Evolutionary conservation across 2,888 invertebrate genomes (phyloP), one percentile per base, ranked within the genome.

Genomic region (Drosophila nr. medialis): DNA sequence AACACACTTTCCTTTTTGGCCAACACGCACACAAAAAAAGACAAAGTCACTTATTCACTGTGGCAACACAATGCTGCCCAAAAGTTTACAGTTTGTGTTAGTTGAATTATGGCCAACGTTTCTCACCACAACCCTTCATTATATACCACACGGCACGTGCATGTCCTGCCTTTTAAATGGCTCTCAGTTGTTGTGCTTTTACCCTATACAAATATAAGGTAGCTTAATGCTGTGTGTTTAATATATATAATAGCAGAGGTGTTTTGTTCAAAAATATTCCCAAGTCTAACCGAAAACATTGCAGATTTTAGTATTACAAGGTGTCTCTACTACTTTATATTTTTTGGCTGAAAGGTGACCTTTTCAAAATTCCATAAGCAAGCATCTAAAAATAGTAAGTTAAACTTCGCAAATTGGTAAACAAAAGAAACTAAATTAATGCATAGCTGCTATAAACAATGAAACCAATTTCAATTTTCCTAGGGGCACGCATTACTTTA

Each of bases 61-160:
- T 65, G 58, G 64, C 72, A 67, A 58, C 51, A 64, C 75, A 78
- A 78, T 70, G 76, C 68, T 69, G 77, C 58, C 29, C 29, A 62
- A 82, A 79, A 82, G 82, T 81, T 79, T 82, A 73, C 62, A 82
- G 73, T 76, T 82, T 79, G 64, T 38, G 68, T 76, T 81, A 82
- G 80, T 81, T 81, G 82, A 81, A 82, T 79, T 81, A 82, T 82
- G 75, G 73, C 64, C 65, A 38, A 67, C 78, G 71, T 64, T 72
- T 65, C 49, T 18, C 54, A 40, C 42, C 54, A 49, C 34, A 63
- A 18, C 30, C 51, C 48, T 30, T 15, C 40, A 64, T 61, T 51
- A 51, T 65, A 62, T 61, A 64, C 53, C 64, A 70, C 53, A 40
- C 36, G 63, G 63, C 80, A 79, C 80, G 78, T 75, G 75, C 68